phyloP scores from a whole-genome alignment of 2,888 invertebrate genomes.

The Ormyrus thymus region DNA sequence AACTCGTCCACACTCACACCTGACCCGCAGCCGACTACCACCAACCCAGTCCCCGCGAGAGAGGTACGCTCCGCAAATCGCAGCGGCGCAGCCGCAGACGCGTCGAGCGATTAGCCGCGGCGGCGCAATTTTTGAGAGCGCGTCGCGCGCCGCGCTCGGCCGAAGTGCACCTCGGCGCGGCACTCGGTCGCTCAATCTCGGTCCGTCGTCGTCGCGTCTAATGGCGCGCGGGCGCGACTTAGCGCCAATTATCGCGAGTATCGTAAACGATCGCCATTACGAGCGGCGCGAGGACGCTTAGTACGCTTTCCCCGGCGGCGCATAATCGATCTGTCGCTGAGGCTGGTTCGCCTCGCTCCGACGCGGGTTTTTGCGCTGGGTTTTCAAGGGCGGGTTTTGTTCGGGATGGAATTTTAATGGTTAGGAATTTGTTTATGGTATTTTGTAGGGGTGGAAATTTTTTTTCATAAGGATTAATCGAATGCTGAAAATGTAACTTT shows the following conservation, averaged over 20 bases:
- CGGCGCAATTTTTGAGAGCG: neutral
- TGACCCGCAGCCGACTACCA: too few relatives aligned
- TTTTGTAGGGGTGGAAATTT: too few relatives aligned
- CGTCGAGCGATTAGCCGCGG: neutral
- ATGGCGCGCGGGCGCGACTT: conserved; percentile 17
- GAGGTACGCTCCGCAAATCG: too few relatives aligned
- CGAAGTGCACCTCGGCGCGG: neutral
- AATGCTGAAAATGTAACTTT: too few relatives aligned
- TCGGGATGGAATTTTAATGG: too few relatives aligned
- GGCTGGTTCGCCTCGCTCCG: too few relatives aligned
- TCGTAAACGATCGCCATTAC: conserved; percentile 33
- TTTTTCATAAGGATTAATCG: too few relatives aligned
- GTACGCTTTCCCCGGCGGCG: neutral
- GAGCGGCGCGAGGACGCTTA: neutral
- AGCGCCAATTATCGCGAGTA: conserved; percentile 40
- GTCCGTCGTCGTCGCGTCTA: conserved; percentile 2
- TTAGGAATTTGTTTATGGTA: too few relatives aligned
- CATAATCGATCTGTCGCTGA: neutral
- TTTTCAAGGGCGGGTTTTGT: too few relatives aligned
- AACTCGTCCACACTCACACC: too few relatives aligned
- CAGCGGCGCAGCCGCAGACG: neutral
- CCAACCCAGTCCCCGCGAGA: too few relatives aligned
- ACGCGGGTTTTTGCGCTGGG: too few relatives aligned
- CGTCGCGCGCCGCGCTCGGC: neutral
- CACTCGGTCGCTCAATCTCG: conserved; percentile 15